Percentiles rank a stretch among this genome's conserved stretches.
These are phyloP conservation scores for Embidobia sp. DNA, from an alignment of 2,888 invertebrate genomes.

Conservation along the genomic window DNA sequence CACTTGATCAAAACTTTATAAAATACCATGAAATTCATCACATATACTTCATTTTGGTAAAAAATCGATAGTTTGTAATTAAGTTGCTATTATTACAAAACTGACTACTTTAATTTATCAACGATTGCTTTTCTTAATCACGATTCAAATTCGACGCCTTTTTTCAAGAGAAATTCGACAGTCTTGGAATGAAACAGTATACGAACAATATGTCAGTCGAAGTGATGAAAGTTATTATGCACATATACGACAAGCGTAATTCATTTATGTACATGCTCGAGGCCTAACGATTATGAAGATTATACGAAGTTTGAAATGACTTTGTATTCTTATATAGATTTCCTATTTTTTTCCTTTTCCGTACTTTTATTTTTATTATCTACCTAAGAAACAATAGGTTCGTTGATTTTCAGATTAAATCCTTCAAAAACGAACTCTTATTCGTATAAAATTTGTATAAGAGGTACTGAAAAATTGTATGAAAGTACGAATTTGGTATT, in stretches of 20 bases:
- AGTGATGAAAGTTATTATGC: conserved; percentile 24
- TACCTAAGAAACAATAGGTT: conserved; percentile 7
- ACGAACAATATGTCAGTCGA: conserved; percentile 28
- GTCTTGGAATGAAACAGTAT: conserved; percentile 41
- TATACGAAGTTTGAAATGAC: conserved; percentile 31
- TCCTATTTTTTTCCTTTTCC: too few species aligned
- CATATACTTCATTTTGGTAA: conserved; percentile 37
- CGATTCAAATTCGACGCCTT: neutral
- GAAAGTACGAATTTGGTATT: neutral
- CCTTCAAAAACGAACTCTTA: too few species aligned
- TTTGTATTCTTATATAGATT: too few species aligned
- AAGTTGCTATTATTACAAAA: conserved; percentile 15
- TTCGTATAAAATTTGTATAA: too few species aligned
- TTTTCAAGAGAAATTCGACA: conserved; percentile 7
- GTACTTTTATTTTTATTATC: neutral
- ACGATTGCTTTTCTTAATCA: conserved; percentile 9
- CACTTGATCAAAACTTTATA: conserved; percentile 26
- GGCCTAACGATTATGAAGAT: conserved; percentile 34
- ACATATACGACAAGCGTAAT: conserved; percentile 50
- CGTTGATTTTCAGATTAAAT: conserved; percentile 10
- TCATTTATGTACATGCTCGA: conserved; percentile 34
- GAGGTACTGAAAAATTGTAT: neutral
- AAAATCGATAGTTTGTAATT: conserved; percentile 33
- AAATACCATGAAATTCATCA: conserved; percentile 40
- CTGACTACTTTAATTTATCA: neutral